Percentiles rank a stretch among this genome's conserved stretches.
phyloP scores from a whole-genome alignment of 30 jellyfish, hydroid and myxozoan species.

The Turritopsis dohrnii region DNA sequence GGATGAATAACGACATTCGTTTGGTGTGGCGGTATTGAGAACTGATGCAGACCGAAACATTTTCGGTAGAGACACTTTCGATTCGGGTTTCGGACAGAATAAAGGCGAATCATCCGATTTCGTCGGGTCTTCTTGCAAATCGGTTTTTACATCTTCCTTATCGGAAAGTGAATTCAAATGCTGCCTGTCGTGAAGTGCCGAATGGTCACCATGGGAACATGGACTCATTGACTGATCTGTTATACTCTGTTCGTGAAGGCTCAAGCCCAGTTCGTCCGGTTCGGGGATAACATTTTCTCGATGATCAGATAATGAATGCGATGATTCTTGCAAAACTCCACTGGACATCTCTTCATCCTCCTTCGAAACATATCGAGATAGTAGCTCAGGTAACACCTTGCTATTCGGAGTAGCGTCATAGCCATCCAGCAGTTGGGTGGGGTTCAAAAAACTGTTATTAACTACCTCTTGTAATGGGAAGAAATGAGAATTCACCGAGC shows the following conservation, averaged over 20 bases:
- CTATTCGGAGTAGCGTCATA: neutral
- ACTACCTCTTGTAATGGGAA: neutral
- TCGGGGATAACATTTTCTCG: neutral
- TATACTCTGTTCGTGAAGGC: neutral
- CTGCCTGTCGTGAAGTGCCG: neutral
- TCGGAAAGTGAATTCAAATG: neutral
- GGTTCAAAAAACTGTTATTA: neutral
- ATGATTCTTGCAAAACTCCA: neutral
- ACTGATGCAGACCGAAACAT: neutral
- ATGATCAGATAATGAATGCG: too few species aligned
- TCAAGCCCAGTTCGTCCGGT: neutral
- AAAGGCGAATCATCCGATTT: slow-evolving; percentile 4
- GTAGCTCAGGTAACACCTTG: neutral
- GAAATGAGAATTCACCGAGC: neutral
- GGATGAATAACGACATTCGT: neutral
- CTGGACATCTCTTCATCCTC: neutral
- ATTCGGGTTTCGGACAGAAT: neutral
- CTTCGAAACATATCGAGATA: neutral
- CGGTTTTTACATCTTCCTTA: too few species aligned
- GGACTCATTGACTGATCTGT: neutral
- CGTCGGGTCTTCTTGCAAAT: neutral
- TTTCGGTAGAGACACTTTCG: neutral
- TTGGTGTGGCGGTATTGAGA: neutral
- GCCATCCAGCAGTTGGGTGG: neutral
- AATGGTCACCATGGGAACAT: neutral